These are phyloP conservation scores for Coenonympha arcania DNA, from an alignment of 2,888 invertebrate species.

Conservation along the genomic window DNA sequence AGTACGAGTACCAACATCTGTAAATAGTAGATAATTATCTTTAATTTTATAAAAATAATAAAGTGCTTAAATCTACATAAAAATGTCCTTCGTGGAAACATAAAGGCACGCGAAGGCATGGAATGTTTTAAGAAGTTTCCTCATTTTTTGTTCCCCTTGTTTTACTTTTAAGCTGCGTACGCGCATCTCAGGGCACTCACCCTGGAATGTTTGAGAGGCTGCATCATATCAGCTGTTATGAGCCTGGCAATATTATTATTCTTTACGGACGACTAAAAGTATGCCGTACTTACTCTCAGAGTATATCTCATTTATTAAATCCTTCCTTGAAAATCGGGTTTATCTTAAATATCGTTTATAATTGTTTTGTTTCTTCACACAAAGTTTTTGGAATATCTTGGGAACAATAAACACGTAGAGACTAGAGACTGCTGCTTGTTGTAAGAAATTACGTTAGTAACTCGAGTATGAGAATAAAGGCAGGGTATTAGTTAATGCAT, in stretches of 20 bases:
- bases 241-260: not conserved
- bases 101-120: not conserved
- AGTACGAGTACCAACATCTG: too few relatives aligned
- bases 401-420: too few relatives aligned
- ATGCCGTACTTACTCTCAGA: too few relatives aligned
- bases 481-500: conserved; percentile 15
- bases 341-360: too few relatives aligned
- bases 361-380: too few relatives aligned
- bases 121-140: conserved; percentile 3
- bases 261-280: too few relatives aligned
- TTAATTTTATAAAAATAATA: not conserved
- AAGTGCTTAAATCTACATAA: not conserved
- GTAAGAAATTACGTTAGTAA: conserved; percentile 14
- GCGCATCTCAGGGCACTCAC: conserved; percentile 18
- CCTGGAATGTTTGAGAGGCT: conserved; percentile 11
- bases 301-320: too few relatives aligned
- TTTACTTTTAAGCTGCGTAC: conserved; percentile 10
- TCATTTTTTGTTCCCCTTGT: conserved; percentile 12
- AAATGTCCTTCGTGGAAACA: not conserved
- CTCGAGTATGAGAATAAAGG: conserved; percentile 1
- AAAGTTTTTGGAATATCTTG: too few relatives aligned
- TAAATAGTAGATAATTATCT: too few relatives aligned
- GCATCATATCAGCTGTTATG: conserved; percentile 11
- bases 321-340: too few relatives aligned
- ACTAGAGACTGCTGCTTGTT: not conserved